Base-by-base conservation (phyloP, 2,888 invertebrate species). In the Melolontha melolontha region DNA sequence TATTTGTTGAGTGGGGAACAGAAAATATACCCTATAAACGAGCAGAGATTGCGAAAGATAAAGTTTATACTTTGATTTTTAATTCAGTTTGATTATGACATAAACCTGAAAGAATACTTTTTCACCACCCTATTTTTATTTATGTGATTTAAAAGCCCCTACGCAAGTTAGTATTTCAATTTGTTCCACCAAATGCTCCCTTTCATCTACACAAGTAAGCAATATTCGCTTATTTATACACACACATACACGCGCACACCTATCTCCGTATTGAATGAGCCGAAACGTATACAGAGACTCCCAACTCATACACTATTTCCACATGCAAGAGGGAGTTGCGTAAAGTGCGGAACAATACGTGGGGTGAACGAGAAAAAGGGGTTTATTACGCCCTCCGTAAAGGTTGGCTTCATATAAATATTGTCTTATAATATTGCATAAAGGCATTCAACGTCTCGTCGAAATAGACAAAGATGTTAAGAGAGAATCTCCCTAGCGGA, bases 341-440 rank as follows among this genome's bases (percentile, higher is more conserved):
- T 62, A 47, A 34, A 47, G 51, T 16, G 34, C 39, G 52, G 52
- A 50, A 63, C 49, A 63, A 47, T 44, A 44, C 44, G 40, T 11
- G 14, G 47, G 22, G 57, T 41, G 49, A 54, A 66, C 62, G 67
- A 40, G 67, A 70, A 42, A 73, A 74, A 74, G 70, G 74, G 76
- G 75, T 78, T 79, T 79, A 79, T 79, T 79, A 77, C 77, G 77
- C 79, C 79, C 79, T 78, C 8, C 34, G 6, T 79, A 79, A 77
- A 78, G 75, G 78, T 77, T 78, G 75, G 76, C 77, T 72, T 76
- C 79, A 77, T 79, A 79, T 80, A 79, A 79, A 80, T 79, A 80
- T 79, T 80, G 79, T 80, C 79, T 79, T 79, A 78, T 79, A 79
- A 80, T 80, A 79, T 77, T 75, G 72, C 72, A 75, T 75, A 76